Percentiles rank a stretch among this genome's conserved stretches.
phyloP scores from a whole-genome alignment of 2,797 vertebrate species.

The Nyctalus aviator region DNA sequence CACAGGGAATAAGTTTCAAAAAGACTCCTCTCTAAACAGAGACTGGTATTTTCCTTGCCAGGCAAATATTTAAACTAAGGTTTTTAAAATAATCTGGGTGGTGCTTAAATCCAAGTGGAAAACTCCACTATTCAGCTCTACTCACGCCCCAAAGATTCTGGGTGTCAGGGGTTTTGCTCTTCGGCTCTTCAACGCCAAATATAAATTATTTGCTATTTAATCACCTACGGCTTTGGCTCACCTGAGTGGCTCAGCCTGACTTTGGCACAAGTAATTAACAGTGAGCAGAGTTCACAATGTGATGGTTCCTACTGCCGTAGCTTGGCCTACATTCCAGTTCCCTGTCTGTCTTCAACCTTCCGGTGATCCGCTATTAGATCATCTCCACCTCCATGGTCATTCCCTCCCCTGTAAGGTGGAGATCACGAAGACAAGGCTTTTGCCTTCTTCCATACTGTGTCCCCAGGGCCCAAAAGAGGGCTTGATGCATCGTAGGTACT shows the following conservation, averaged over 20 bases:
- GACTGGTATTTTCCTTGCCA: slow-evolving; percentile 2
- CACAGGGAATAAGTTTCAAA: slow-evolving; percentile 50
- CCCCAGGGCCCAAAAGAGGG: not conserved
- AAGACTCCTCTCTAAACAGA: slow-evolving; percentile 28
- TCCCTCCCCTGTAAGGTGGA: not conserved
- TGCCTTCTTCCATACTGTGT: not conserved
- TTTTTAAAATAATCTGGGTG: slow-evolving; percentile 23
- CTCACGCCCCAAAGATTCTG: not conserved
- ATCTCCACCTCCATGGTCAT: not conserved
- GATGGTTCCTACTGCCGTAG: not conserved
- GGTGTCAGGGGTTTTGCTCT: slow-evolving; percentile 7
- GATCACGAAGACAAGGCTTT: not conserved
- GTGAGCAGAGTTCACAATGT: not conserved
- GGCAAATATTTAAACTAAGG: slow-evolving; percentile 37
- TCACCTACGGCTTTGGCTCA: slow-evolving; percentile 38
- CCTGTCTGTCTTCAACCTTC: not conserved
- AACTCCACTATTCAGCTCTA: slow-evolving; percentile 32
- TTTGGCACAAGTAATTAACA: not conserved
- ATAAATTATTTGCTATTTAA: slow-evolving; percentile 34
- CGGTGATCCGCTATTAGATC: not conserved
- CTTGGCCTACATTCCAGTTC: not conserved
- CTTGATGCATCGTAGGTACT: not conserved
- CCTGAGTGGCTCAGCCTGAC: not conserved
- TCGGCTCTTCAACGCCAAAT: not conserved
- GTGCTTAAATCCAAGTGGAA: slow-evolving; percentile 44